phyloP scores from a whole-genome alignment of 2,113 vertebrate species.

The Thalassoma bifasciatum region DNA sequence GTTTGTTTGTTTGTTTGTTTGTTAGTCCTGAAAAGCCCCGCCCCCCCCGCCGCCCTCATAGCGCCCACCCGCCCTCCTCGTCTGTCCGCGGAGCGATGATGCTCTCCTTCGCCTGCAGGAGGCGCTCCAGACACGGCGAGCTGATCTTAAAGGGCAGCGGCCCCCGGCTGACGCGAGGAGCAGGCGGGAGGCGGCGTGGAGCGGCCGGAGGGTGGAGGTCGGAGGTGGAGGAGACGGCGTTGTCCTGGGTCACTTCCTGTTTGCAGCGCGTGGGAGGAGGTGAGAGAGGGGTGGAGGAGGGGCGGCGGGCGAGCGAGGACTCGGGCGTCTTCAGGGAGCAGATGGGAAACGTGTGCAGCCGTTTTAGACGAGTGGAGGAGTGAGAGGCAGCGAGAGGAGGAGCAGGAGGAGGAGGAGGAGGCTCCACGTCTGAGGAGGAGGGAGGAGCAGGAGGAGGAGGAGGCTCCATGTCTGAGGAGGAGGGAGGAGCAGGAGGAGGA shows the following conservation, averaged over 20 bases:
- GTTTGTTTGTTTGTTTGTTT: too few species aligned
- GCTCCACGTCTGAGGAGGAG: not conserved
- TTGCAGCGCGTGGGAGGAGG: not conserved
- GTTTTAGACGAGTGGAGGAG: slow-evolving; percentile 41
- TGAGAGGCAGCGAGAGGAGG: not conserved
- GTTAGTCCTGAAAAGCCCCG: not conserved
- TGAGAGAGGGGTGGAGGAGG: not conserved
- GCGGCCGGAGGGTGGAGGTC: not conserved
- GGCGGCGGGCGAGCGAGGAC: fast-evolving
- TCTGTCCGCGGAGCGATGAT: slow-evolving; percentile 33
- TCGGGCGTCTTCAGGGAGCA: slow-evolving; percentile 21
- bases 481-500: not conserved
- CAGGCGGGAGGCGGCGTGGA: not conserved
- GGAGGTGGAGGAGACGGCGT: slow-evolving; percentile 70
- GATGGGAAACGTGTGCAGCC: slow-evolving; percentile 48
- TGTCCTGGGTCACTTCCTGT: slow-evolving; percentile 64
- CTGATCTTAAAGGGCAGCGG: slow-evolving; percentile 46
- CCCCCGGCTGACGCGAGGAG: not conserved
- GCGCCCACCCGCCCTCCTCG: slow-evolving; percentile 7
- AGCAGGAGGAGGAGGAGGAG: too few species aligned
- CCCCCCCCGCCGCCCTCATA: not conserved
- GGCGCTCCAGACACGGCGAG: slow-evolving; percentile 69
- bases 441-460: not conserved
- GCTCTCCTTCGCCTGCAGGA: slow-evolving; percentile 69
- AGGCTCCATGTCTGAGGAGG: not conserved